phyloP scores from a whole-genome alignment of 2,888 invertebrate genomes.

The Vandiemenella viatica region DNA sequence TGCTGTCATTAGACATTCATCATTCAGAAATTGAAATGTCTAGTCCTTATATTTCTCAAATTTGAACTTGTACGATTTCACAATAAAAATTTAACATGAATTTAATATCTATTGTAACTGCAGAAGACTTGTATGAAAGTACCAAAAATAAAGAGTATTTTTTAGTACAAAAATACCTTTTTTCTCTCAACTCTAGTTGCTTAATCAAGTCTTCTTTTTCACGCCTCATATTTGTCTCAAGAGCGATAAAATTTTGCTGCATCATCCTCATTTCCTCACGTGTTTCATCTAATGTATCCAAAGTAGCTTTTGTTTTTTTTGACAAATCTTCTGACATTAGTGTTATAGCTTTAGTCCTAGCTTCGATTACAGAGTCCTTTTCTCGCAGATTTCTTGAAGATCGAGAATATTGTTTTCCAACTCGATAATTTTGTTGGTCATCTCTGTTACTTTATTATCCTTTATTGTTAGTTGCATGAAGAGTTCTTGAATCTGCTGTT shows the following conservation, averaged over 20 bases:
- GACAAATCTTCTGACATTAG: slow-evolving; percentile 56
- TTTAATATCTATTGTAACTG: no score
- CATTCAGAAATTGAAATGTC: no score
- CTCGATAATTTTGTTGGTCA: slow-evolving; percentile 52
- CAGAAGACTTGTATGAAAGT: no score
- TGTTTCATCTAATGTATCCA: slow-evolving; percentile 61
- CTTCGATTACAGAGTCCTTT: slow-evolving; percentile 69
- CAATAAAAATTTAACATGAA: no score
- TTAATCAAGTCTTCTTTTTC: slow-evolving; percentile 46
- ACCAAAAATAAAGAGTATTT: no score
- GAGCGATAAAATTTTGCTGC: slow-evolving; percentile 58
- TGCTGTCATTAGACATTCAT: no score
- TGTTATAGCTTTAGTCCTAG: slow-evolving; percentile 62
- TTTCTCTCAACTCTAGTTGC: slow-evolving; percentile 38
- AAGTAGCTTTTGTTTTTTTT: slow-evolving; percentile 51
- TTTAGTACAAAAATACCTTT: no score
- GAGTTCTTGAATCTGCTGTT: no score
- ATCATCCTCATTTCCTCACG: slow-evolving; percentile 65
- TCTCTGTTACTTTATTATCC: slow-evolving; percentile 46
- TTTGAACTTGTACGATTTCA: no score
- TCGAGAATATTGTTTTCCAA: slow-evolving; percentile 64
- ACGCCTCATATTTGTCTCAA: slow-evolving; percentile 54
- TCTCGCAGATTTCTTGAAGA: slow-evolving; percentile 68
- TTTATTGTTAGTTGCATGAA: slow-evolving; percentile 40
- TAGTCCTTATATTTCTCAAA: no score